Conservation (phyloP, 2,888 invertebrate genomes). For the Polietes domitor region DNA sequence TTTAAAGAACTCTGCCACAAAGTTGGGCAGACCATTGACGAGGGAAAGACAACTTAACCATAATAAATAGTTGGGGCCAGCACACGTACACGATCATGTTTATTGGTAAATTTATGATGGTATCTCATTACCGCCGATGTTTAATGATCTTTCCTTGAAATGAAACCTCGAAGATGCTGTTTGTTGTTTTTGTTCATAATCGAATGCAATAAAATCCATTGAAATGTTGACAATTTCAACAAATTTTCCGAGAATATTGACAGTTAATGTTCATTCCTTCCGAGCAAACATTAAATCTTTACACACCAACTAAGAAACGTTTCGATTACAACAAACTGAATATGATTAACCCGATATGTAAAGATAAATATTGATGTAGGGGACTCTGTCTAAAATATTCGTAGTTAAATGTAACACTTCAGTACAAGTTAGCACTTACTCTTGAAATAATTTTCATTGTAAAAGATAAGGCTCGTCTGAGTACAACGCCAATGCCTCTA, state of each 20-base stretch:
- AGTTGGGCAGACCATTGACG: background rate
- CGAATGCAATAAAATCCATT: conserved; percentile 28
- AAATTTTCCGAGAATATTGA: conserved; percentile 51
- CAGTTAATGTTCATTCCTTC: conserved; percentile 38
- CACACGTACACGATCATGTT: conserved; percentile 31
- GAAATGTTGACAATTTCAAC: conserved; percentile 57
- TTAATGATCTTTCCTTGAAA: conserved; percentile 46
- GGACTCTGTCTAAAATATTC: background rate
- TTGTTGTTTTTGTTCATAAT: background rate
- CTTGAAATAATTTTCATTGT: too few relatives aligned
- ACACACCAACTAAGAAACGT: background rate
- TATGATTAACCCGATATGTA: background rate
- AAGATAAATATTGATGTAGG: background rate
- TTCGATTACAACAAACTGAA: conserved; percentile 34
- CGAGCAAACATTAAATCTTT: conserved; percentile 45
- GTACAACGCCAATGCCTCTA: too few relatives aligned
- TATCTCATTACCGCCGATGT: conserved; percentile 50
- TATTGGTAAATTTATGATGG: conserved; percentile 59
- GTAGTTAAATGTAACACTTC: background rate
- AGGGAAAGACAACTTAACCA: background rate
- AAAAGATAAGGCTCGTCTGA: too few relatives aligned
- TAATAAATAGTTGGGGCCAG: background rate
- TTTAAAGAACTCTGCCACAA: background rate
- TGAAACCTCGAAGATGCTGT: conserved; percentile 3
- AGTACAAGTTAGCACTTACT: background rate